phyloP scores from a whole-genome alignment of 2,113 vertebrate species.

The Melanotaenia duboulayi region DNA sequence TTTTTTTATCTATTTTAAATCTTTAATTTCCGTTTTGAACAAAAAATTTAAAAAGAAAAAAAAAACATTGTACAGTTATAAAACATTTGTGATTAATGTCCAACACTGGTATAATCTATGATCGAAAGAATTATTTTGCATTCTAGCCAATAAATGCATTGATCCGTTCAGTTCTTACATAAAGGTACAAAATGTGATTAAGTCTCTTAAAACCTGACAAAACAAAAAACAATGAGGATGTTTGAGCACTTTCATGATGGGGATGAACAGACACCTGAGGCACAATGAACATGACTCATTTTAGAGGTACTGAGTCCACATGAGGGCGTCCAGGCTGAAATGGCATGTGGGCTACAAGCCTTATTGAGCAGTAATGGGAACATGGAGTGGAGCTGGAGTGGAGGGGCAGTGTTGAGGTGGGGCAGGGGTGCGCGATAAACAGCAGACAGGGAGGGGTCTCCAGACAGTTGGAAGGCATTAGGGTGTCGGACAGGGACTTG shows the following conservation, averaged over 20 bases:
- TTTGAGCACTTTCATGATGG: slow-evolving; percentile 1
- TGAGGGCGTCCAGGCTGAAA: slow-evolving; percentile 63
- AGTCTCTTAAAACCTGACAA: slow-evolving; percentile 37
- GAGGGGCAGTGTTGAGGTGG: slow-evolving; percentile 59
- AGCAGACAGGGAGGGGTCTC: slow-evolving; percentile 87
- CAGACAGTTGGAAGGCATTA: slow-evolving; percentile 94
- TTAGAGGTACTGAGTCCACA: slow-evolving; percentile 40
- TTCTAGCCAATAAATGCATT: slow-evolving; percentile 30
- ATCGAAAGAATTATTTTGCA: slow-evolving; percentile 37
- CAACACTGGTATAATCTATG: slow-evolving; percentile 9
- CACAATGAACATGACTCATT: slow-evolving; percentile 54
- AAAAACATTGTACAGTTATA: slow-evolving; percentile 10
- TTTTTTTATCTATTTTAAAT: slow-evolving; percentile 14
- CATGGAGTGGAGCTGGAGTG: slow-evolving; percentile 17
- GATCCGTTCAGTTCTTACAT: slow-evolving; percentile 19
- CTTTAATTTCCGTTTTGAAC: slow-evolving; percentile 62
- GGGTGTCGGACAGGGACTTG: slow-evolving; percentile 93
- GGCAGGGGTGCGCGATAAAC: slow-evolving; percentile 59
- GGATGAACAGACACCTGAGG: slow-evolving; percentile 67
- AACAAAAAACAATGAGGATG: slow-evolving; percentile 8
- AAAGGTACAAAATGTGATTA: slow-evolving; percentile 47
- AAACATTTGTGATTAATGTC: slow-evolving; percentile 28
- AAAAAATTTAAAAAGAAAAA: slow-evolving; percentile 35
- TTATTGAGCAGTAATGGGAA: slow-evolving; percentile 13
- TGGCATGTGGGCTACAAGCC: slow-evolving; percentile 19